Evolutionary conservation across 1,140 invertebrate genomes (phyloP).

Genomic region (Himalopsyche phryganea): DNA sequence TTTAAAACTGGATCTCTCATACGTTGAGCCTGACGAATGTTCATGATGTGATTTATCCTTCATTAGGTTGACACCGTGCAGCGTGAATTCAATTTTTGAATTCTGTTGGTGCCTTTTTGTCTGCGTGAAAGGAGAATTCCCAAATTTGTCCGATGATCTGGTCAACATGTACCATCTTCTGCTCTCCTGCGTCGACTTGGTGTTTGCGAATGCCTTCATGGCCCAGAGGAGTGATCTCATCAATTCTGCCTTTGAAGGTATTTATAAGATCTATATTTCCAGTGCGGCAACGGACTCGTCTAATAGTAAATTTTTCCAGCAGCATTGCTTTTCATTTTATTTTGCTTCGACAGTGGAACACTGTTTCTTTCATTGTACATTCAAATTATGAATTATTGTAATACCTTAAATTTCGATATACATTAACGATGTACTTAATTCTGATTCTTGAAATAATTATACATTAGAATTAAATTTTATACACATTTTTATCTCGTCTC

Average conservation of each 20-base stretch:
- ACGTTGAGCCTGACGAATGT: too few species aligned
- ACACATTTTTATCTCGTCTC: too few species aligned
- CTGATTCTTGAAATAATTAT: too few species aligned
- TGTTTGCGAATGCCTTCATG: conserved; percentile 82
- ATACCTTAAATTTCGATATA: too few species aligned
- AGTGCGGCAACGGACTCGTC: too few species aligned
- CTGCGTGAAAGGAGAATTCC: conserved; percentile 82
- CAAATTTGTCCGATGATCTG: conserved; percentile 83
- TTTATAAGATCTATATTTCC: too few species aligned
- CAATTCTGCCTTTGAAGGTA: conserved; percentile 79
- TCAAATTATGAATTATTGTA: too few species aligned
- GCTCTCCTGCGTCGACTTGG: conserved; percentile 85
- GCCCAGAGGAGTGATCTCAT: conserved; percentile 79
- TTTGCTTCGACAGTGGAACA: neutral
- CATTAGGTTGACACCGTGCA: conserved; percentile 69
- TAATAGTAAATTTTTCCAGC: neutral
- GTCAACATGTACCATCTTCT: conserved; percentile 93
- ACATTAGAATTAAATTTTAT: too few species aligned
- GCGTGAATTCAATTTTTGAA: conserved; percentile 79
- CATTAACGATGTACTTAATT: too few species aligned
- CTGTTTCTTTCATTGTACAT: too few species aligned
- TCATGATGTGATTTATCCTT: too few species aligned
- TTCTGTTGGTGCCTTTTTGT: conserved; percentile 93
- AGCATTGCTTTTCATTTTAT: neutral
- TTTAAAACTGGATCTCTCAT: too few species aligned